Evolutionary conservation across 2,113 vertebrate genomes (phyloP), one percentile per base, ranked within the genome.

Genomic region (Ifrita kowaldi): DNA sequence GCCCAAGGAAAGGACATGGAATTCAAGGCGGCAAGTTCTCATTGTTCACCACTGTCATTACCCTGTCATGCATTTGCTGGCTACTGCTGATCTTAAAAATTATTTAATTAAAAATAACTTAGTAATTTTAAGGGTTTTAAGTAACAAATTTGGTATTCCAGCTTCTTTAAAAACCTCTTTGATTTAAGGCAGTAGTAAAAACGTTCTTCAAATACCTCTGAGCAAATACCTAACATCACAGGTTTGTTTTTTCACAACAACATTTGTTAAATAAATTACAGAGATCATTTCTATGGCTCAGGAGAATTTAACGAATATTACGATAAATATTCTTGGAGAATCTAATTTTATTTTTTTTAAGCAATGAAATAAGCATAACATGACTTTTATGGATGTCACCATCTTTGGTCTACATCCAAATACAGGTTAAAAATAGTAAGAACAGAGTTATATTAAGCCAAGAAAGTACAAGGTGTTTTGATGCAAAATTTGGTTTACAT

Each of bases 401-500:
- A 77, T 50, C 60, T 84, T 89, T 92, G 92, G 95, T 77, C 79
- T 57, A 74, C 52, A 81, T 88, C 86, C 89, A 96, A 95, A 81
- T 24, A 49, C 47, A 78, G 11, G 47, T 44, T 95, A 94, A 96
- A 96, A 96, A 94, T 86, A 97, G 79, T 27, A 93, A 77, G 82
- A 77, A 90, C 71, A 74, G 11, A 91, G 63, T 59, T 88, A 68
- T 52, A 93, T 67, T 88, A 92, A 95, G 60, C 37, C n/a, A 86
- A 67, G 24, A 86, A 78, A 92, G 90, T 74, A 96, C 95, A 94
- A 96, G 92, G 96, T 95, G 71, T 80, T 82, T 94, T 59, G 47
- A 94, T 71, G 47, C 19, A 92, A 90, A 81, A 90, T 39, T 15
- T 84, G 8, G 55, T 78, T 93, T 77, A 76, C 30, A 69, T 52